Conservation (phyloP, 2,113 vertebrate genomes). For the Silurus asotus region DNA sequence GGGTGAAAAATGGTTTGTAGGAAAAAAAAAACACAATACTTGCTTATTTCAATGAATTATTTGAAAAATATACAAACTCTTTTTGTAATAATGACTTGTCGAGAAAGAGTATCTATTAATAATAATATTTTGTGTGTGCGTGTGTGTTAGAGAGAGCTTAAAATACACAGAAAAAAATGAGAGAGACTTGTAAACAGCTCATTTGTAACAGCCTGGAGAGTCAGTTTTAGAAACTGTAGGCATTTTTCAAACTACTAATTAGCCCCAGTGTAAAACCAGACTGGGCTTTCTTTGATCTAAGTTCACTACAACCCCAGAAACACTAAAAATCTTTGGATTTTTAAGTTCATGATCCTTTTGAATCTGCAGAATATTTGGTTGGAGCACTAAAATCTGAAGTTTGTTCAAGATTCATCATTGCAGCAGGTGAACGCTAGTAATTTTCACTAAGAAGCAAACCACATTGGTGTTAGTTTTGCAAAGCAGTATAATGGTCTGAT, state of each 20-base stretch:
- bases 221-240: slow-evolving; percentile 27
- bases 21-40: neutral
- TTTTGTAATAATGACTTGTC: slow-evolving; percentile 7
- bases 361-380: slow-evolving; percentile 18
- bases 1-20: neutral
- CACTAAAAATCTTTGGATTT: neutral
- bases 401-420: slow-evolving; percentile 22
- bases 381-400: slow-evolving; percentile 1
- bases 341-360: too few species aligned
- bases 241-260: slow-evolving; percentile 41
- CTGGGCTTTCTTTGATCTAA: slow-evolving; percentile 40
- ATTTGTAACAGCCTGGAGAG: slow-evolving; percentile 33
- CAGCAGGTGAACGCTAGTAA: slow-evolving; percentile 7
- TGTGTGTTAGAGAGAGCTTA: slow-evolving; percentile 15
- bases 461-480: neutral
- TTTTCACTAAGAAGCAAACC: neutral
- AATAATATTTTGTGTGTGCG: neutral
- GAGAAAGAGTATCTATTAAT: neutral
- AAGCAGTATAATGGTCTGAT: neutral
- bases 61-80: neutral
- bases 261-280: slow-evolving; percentile 29
- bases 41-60: neutral
- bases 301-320: slow-evolving; percentile 28
- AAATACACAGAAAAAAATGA: neutral
- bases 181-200: slow-evolving; percentile 24